Conservation (phyloP, 1,140 invertebrate genomes). For the Pseudomyrmex flavicornis region DNA sequence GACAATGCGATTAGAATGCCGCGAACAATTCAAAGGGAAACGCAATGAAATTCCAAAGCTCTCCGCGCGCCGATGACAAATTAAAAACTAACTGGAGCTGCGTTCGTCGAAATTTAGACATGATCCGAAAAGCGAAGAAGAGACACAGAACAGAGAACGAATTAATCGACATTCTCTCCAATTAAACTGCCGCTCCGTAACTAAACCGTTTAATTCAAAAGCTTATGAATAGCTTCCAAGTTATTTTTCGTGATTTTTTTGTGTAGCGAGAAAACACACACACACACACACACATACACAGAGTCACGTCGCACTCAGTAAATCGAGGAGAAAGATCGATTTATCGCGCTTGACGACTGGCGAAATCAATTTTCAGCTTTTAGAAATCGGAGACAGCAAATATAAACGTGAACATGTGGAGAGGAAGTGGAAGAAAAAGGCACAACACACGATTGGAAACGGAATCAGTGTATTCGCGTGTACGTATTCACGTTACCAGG, state of each 20-base stretch:
- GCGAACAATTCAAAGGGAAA: background rate
- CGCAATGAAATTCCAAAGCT: constrained; percentile 13
- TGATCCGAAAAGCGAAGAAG: background rate
- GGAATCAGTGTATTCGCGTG: constrained; percentile 15
- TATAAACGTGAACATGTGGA: constrained; percentile 43
- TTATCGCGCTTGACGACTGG: constrained; percentile 13
- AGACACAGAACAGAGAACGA: constrained; percentile 1
- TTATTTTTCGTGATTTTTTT: too few relatives aligned
- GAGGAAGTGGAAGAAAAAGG: constrained; percentile 7
- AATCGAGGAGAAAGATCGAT: constrained; percentile 58
- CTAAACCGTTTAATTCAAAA: too few relatives aligned
- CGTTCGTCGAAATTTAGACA: constrained; percentile 29
- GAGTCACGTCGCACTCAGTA: background rate
- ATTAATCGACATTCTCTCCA: constrained; percentile 31
- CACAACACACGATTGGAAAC: constrained; percentile 41
- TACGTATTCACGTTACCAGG: constrained; percentile 8
- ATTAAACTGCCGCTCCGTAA: constrained; percentile 41
- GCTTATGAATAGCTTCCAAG: too few relatives aligned
- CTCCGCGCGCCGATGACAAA: constrained; percentile 57
- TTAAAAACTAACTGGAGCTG: constrained; percentile 56
- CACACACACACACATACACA: too few relatives aligned
- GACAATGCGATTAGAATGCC: background rate
- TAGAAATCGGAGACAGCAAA: constrained; percentile 32
- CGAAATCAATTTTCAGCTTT: constrained; percentile 43
- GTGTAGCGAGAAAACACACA: too few relatives aligned